phyloP scores from a whole-genome alignment of 2,888 invertebrate species.

The Heliconius charithonia region DNA sequence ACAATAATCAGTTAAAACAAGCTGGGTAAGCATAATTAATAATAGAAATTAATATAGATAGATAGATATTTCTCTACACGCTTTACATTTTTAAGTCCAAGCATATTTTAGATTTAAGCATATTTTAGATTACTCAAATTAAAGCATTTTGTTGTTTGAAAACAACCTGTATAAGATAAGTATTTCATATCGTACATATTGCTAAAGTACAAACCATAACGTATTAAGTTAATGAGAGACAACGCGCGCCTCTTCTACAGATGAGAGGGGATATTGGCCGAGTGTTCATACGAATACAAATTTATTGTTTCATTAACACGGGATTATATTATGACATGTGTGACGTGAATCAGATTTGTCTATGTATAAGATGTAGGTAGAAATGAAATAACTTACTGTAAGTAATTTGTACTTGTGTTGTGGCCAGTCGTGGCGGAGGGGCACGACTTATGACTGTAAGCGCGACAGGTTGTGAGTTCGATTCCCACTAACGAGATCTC shows the following conservation, averaged over 20 bases:
- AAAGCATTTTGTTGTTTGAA: not conserved
- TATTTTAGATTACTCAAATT: not conserved
- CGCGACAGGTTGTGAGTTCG: too few species aligned
- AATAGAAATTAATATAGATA: too few species aligned
- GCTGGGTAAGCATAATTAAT: too few species aligned
- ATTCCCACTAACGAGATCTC: too few species aligned
- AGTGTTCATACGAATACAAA: slow-evolving; percentile 63
- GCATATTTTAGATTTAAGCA: not conserved
- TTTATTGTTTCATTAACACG: slow-evolving; percentile 77
- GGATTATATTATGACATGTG: slow-evolving; percentile 59
- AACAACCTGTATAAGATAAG: slow-evolving; percentile 57
- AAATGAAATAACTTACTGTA: not conserved
- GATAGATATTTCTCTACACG: too few species aligned
- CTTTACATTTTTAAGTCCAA: not conserved
- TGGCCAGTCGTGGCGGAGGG: too few species aligned
- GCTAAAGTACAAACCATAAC: slow-evolving; percentile 71
- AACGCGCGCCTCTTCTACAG: slow-evolving; percentile 63
- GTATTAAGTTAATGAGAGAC: slow-evolving; percentile 81
- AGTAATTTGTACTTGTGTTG: not conserved
- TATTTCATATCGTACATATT: slow-evolving; percentile 74
- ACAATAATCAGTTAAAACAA: too few species aligned
- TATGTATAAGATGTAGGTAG: not conserved
- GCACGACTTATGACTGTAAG: too few species aligned
- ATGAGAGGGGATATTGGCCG: slow-evolving; percentile 60
- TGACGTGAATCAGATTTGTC: slow-evolving; percentile 37